Evolutionary conservation across 2,797 vertebrate species (phyloP).

Genomic region (Artibeus jamaicensis): DNA sequence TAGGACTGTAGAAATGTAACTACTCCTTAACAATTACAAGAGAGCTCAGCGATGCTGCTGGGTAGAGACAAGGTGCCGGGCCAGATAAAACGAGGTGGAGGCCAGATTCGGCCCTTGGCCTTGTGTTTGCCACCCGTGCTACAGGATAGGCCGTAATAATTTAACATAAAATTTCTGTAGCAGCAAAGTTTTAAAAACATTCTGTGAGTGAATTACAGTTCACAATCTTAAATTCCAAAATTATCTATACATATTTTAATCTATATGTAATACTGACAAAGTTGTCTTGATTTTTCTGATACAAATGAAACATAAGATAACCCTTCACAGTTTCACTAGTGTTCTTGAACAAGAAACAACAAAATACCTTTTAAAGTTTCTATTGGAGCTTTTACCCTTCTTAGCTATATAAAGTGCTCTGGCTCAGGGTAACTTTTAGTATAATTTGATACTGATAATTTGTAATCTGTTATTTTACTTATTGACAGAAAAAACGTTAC

Average conservation of each 20-base stretch:
- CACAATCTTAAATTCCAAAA: not conserved
- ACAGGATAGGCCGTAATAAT: slow-evolving; percentile 54
- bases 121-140: not conserved
- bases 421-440: not conserved
- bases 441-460: not conserved
- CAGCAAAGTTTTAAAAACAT: slow-evolving; percentile 17
- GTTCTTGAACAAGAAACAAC: slow-evolving; percentile 55
- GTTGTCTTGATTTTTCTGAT: slow-evolving; percentile 15
- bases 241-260: not conserved
- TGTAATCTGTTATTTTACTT: slow-evolving; percentile 6
- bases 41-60: no score
- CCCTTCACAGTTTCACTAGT: slow-evolving; percentile 36
- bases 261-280: slow-evolving; percentile 2
- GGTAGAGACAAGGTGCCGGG: no score
- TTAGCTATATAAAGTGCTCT: slow-evolving; percentile 1
- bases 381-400: slow-evolving; percentile 37
- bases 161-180: slow-evolving; percentile 32
- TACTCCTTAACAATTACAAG: no score
- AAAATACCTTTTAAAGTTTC: slow-evolving; percentile 49
- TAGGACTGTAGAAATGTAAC: no score
- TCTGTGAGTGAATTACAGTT: slow-evolving; percentile 13
- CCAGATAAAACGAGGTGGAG: no score
- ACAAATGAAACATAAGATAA: slow-evolving; percentile 63
- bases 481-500: not conserved
- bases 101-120: no score